These are phyloP conservation scores for Amphipyra berbera DNA, from an alignment of 2,888 invertebrate genomes.

Conservation along the genomic window DNA sequence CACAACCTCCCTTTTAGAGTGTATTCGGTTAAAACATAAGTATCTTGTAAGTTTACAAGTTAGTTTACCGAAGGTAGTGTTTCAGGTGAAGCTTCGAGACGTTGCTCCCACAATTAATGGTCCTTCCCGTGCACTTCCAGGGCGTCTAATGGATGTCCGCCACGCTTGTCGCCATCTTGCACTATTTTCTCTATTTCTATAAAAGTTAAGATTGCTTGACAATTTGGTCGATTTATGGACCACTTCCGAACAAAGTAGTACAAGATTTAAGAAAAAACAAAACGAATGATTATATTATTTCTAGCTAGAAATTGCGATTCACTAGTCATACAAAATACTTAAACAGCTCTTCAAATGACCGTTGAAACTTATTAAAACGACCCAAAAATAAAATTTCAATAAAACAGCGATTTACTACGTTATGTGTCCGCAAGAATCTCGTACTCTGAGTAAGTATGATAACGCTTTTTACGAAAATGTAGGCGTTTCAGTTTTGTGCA, in stretches of 20 bases:
- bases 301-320: conserved; percentile 21
- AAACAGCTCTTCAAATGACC: conserved; percentile 16
- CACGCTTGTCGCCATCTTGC: conserved; percentile 53
- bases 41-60: conserved; percentile 46
- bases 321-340: conserved; percentile 26
- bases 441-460: conserved; percentile 34
- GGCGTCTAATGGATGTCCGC: conserved; percentile 67
- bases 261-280: conserved; percentile 17
- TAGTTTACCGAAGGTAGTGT: conserved; percentile 53
- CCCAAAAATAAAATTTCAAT: conserved; percentile 42
- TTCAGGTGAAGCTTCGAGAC: conserved; percentile 58
- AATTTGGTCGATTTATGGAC: conserved; percentile 29
- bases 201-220: conserved; percentile 44
- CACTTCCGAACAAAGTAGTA: conserved; percentile 15
- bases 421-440: conserved; percentile 29
- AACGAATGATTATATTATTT: conserved; percentile 22
- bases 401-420: conserved; percentile 45
- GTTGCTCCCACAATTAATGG: conserved; percentile 67
- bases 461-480: conserved; percentile 39
- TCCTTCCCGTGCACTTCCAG: conserved; percentile 63
- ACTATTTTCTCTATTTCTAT: conserved; percentile 47
- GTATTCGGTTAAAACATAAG: conserved; percentile 34
- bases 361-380: conserved; percentile 42
- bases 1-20: not conserved
- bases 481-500: conserved; percentile 69